Evolutionary conservation across 1,140 invertebrate species (phyloP).

Genomic region (Leptopilina boulardi): DNA sequence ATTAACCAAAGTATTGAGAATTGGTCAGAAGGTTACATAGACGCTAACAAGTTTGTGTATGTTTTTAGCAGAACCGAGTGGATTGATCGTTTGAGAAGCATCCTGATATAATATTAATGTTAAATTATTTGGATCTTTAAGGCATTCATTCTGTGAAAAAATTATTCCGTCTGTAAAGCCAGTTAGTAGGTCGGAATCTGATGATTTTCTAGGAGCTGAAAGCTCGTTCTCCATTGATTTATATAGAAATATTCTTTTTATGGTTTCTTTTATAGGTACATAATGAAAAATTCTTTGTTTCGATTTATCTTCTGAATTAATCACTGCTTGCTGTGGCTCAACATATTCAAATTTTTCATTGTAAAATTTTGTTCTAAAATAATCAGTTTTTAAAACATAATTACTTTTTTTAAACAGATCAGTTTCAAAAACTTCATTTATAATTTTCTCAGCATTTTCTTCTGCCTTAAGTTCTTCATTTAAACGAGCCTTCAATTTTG

Average conservation of each 20-base stretch:
- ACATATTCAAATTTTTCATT: conserved; percentile 54
- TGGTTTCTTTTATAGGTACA: conserved; percentile 44
- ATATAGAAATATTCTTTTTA: conserved; percentile 51
- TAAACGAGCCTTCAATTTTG: conserved; percentile 33
- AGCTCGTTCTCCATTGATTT: conserved; percentile 38
- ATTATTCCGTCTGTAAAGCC: conserved; percentile 58
- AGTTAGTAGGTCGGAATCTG: conserved; percentile 40
- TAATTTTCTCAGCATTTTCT: background rate
- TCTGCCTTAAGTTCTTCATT: background rate
- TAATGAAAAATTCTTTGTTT: conserved; percentile 53
- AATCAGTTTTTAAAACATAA: conserved; percentile 18
- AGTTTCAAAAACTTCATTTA: conserved; percentile 17
- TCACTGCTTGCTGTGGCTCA: background rate
- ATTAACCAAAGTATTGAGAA: too few species aligned
- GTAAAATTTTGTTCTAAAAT: conserved; percentile 46
- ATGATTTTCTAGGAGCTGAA: conserved; percentile 38
- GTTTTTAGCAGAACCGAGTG: conserved; percentile 51
- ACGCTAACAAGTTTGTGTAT: conserved; percentile 65
- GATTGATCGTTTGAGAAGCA: conserved; percentile 47
- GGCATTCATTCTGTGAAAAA: conserved; percentile 57
- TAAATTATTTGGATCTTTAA: conserved; percentile 50
- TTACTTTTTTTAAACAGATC: conserved; percentile 42
- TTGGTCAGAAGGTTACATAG: too few species aligned
- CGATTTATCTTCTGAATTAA: conserved; percentile 24
- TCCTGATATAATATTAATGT: conserved; percentile 66